Evolutionary conservation across 2,888 invertebrate species (phyloP).

Genomic region (Apodemia hepburni): DNA sequence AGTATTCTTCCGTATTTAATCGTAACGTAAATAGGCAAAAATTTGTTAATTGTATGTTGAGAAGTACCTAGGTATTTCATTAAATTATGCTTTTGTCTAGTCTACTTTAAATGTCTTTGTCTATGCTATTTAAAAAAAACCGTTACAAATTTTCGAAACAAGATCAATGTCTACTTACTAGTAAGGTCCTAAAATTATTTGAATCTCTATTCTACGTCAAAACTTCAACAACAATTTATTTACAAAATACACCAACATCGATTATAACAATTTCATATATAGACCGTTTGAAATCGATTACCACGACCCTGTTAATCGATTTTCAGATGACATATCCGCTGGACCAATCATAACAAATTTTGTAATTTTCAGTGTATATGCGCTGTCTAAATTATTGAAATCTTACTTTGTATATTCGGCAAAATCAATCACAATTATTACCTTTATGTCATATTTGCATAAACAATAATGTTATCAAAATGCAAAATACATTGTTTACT

Average conservation of each 20-base stretch:
- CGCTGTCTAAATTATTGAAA: not conserved
- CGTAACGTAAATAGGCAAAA: too few species aligned
- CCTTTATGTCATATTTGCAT: not conserved
- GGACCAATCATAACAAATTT: conserved; percentile 8
- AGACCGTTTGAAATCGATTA: conserved; percentile 27
- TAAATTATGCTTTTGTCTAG: too few species aligned
- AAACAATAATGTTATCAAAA: not conserved
- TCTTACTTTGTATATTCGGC: not conserved
- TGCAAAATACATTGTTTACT: not conserved
- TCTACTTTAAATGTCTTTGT: not conserved
- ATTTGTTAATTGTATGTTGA: too few species aligned
- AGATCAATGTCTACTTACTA: conserved; percentile 19
- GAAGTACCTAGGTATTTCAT: too few species aligned
- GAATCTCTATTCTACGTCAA: conserved; percentile 34
- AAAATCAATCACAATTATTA: not conserved
- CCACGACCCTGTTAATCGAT: conserved; percentile 12
- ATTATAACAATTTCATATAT: conserved; percentile 55
- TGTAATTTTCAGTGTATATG: not conserved
- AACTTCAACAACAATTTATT: conserved; percentile 53
- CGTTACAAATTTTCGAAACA: conserved; percentile 5
- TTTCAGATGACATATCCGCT: not conserved
- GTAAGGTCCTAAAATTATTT: conserved; percentile 18
- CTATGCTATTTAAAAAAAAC: not conserved
- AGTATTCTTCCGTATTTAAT: too few species aligned
- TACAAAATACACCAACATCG: conserved; percentile 48